Base-by-base conservation (phyloP, 2,888 invertebrate species). In the Danaus chrysippus region DNA sequence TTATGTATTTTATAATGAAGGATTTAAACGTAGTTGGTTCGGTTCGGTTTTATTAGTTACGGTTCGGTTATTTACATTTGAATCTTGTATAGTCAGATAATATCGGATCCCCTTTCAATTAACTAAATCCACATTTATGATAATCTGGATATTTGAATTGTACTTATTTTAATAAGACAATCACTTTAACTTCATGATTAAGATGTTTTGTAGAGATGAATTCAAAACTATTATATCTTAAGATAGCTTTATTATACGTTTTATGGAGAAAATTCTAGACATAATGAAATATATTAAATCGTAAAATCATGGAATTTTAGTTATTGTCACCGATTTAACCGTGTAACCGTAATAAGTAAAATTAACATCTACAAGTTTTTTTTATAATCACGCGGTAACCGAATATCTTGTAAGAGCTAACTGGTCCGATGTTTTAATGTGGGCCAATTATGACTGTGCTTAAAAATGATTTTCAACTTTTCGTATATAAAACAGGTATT, bases 341-440 rank as follows among this genome's bases (percentile, higher is more conserved):
- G 56, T 56, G 42, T 56, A 5, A 17, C 41, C 43, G 42, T 17
- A 9, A 43, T 43, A 17, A 42, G 19, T 41, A 17, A 9, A 43
- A 12, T 41, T 12, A 56, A 43, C 42, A 10, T 17, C 34, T 58
- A 46, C 34, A 6, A 23, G 3, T 54, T 65, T 66, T 54, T 65
- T 66, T 61, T 58, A 59, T 59, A 56, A 65, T 55, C 59, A 61
- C 59, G 66, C 67, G 62, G 69, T 71, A 79, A 79, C 76, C 59
- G 63, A 67, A 64, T 68, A 74, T 83, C 84, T 83, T 83, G 82
- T 74, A 76, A 80, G 73, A 72, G 75, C 64, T 57, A 68, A 68
- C 71, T 68, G 68, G 70, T 76, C 73, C 71, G 71, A 74, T 64
- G 77, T 78, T 78, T 78, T 77, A 77, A 81, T 80, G 73, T 75